Percentiles rank a stretch among this genome's conserved stretches.
phyloP scores from a whole-genome alignment of 2,888 invertebrate species.

The Trichogramma dendrolimi region DNA sequence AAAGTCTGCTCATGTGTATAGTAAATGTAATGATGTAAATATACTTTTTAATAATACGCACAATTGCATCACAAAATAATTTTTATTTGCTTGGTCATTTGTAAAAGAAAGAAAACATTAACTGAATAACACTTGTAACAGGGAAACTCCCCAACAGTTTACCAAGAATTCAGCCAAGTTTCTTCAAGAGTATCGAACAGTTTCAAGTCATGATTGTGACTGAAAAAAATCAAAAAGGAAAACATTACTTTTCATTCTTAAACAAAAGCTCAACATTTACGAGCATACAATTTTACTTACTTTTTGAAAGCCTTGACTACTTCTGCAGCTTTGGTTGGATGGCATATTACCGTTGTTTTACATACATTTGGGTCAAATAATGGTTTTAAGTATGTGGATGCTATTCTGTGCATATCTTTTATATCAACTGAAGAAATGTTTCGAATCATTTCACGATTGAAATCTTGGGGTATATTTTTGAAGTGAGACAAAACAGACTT shows the following conservation, averaged over 20 bases:
- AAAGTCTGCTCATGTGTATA: too few relatives aligned
- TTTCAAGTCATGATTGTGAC: conserved; percentile 58
- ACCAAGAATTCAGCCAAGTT: conserved; percentile 60
- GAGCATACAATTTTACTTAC: conserved; percentile 52
- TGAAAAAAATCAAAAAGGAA: conserved; percentile 48
- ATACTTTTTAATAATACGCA: not conserved
- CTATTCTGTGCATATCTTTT: conserved; percentile 64
- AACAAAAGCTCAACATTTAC: conserved; percentile 7
- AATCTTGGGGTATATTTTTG: conserved; percentile 62
- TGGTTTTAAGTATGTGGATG: conserved; percentile 65
- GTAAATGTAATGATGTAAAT: too few relatives aligned
- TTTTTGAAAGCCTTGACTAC: conserved; percentile 63
- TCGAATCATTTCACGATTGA: conserved; percentile 67
- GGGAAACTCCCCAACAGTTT: conserved; percentile 11
- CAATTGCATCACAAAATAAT: not conserved
- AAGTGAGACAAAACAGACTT: conserved; percentile 73
- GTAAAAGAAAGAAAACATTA: too few relatives aligned
- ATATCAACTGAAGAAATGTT: conserved; percentile 64
- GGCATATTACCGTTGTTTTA: conserved; percentile 72
- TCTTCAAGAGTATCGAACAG: conserved; percentile 63
- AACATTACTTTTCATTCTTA: not conserved
- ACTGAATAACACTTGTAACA: too few relatives aligned
- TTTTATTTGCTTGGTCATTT: too few relatives aligned
- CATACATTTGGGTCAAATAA: conserved; percentile 62
- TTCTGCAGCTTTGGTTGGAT: conserved; percentile 70